Percentiles rank a stretch among this genome's conserved stretches.
phyloP scores from a whole-genome alignment of 2,113 vertebrate species.

The Crotalus horridus region DNA sequence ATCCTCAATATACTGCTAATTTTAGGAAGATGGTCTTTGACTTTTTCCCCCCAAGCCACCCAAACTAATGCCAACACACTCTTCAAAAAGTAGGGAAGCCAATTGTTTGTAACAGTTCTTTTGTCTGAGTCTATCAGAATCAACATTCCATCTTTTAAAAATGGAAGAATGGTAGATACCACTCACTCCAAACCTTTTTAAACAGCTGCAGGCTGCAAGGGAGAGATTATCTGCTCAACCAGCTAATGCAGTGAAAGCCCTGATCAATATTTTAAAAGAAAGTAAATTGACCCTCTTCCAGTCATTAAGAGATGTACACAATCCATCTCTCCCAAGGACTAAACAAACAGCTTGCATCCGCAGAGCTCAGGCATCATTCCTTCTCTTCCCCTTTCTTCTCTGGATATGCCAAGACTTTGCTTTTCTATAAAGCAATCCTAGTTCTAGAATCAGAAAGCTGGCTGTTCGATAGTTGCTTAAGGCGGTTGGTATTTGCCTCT shows the following conservation, averaged over 20 bases:
- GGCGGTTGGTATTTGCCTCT: no score
- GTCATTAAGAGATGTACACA: conserved; percentile 23
- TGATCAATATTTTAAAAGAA: conserved; percentile 65
- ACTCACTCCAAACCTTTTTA: not conserved
- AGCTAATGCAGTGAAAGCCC: conserved; percentile 53
- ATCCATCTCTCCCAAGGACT: not conserved
- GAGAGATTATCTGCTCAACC: conserved; percentile 51
- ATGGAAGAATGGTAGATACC: not conserved
- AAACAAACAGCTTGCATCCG: not conserved
- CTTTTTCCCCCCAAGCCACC: not conserved
- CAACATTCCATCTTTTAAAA: not conserved
- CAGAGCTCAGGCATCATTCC: not conserved
- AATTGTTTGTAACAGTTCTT: not conserved
- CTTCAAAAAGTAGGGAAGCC: not conserved
- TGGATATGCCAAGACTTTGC: not conserved
- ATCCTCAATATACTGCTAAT: not conserved
- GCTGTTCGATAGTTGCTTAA: not conserved
- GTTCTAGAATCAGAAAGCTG: not conserved
- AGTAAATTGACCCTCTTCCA: conserved; percentile 55
- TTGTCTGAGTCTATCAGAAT: not conserved
- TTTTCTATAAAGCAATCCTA: not conserved
- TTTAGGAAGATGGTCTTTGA: not conserved
- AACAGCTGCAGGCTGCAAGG: not conserved
- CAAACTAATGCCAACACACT: not conserved
- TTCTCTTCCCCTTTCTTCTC: not conserved